Evolutionary conservation across 2,888 invertebrate genomes (phyloP).

Genomic region (Carpatolechia fugitivella): DNA sequence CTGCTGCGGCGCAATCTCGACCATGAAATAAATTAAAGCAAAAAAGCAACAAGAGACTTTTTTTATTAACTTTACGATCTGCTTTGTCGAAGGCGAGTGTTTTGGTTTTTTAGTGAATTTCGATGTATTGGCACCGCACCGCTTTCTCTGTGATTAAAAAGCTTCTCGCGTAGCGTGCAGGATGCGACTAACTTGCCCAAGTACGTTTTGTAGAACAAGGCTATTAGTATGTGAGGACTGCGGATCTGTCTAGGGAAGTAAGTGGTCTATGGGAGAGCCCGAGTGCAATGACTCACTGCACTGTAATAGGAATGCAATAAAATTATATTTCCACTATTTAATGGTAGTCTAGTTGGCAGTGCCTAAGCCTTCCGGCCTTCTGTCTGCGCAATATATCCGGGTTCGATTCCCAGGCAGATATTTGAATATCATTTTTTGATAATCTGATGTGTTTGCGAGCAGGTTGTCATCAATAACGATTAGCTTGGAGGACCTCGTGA

Average conservation of each 20-base stretch:
- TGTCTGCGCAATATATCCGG: too few relatives aligned
- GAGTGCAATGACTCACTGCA: background rate
- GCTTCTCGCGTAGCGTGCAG: constrained; percentile 39
- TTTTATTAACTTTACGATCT: constrained; percentile 16
- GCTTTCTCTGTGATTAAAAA: constrained; percentile 54
- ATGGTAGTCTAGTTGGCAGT: too few relatives aligned
- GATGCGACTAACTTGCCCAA: constrained; percentile 24
- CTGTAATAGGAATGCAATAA: background rate
- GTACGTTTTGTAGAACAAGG: constrained; percentile 34
- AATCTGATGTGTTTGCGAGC: too few relatives aligned
- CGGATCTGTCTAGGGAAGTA: constrained; percentile 6
- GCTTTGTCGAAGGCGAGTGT: constrained; percentile 12
- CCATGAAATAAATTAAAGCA: constrained; percentile 27
- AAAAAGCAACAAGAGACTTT: constrained; percentile 29
- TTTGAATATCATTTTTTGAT: too few relatives aligned
- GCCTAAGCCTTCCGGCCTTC: too few relatives aligned
- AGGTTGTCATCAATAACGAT: too few relatives aligned
- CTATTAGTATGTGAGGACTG: constrained; percentile 14
- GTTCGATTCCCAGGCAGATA: too few relatives aligned
- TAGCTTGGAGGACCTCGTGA: too few relatives aligned
- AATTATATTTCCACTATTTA: too few relatives aligned
- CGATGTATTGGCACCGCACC: constrained; percentile 9
- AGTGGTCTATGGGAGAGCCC: background rate
- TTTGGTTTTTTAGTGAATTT: constrained; percentile 9
- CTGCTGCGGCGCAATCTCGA: constrained; percentile 25